Percentiles rank a stretch among this genome's conserved stretches.
phyloP scores from a whole-genome alignment of 2,113 vertebrate species.

The Tupaia chinensis region DNA sequence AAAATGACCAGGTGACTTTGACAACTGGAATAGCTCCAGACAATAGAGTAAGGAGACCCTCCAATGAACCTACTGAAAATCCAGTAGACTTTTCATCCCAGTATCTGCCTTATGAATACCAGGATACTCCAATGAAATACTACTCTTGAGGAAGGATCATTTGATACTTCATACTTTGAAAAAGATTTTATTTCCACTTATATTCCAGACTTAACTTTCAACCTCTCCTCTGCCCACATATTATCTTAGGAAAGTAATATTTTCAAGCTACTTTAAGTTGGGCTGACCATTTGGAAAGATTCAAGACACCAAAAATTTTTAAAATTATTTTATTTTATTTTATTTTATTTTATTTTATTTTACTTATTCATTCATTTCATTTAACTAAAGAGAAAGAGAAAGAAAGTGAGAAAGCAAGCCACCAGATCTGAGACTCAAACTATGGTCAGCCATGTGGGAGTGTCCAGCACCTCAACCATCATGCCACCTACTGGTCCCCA shows the following conservation, averaged over 20 bases:
- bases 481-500: too few relatives aligned
- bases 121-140: neutral
- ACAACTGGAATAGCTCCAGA: neutral
- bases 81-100: neutral
- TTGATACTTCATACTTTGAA: slow-evolving; percentile 6
- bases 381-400: too few relatives aligned
- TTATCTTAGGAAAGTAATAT: neutral
- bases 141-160: neutral
- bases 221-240: neutral
- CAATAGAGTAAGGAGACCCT: neutral
- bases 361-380: too few relatives aligned
- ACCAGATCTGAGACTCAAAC: too few relatives aligned
- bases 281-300: neutral
- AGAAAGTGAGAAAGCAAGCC: too few relatives aligned
- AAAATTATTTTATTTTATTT: too few relatives aligned
- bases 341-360: too few relatives aligned
- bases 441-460: too few relatives aligned
- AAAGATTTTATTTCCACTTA: neutral
- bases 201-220: neutral
- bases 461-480: too few relatives aligned
- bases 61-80: neutral
- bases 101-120: neutral
- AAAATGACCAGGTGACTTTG: slow-evolving; percentile 43
- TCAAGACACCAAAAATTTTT: neutral
- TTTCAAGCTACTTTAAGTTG: neutral